Evolutionary conservation across 1,140 invertebrate species (phyloP).

Genomic region (Conus betulinus): DNA sequence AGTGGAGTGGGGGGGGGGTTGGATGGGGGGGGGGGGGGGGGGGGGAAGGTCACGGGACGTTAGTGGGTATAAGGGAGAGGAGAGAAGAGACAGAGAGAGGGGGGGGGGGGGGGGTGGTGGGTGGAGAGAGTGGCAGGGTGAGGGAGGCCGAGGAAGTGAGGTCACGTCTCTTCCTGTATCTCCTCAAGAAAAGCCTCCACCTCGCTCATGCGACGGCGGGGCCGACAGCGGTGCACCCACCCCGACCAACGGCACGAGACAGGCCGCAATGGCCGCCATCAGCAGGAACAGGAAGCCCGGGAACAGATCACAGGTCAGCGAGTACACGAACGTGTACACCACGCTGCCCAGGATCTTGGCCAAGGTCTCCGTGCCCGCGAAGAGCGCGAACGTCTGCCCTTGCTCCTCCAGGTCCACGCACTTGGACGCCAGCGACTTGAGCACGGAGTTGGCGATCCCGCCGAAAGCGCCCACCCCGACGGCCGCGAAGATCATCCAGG

Average conservation of each 20-base stretch:
- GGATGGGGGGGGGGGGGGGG: no score
- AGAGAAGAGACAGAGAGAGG: no score
- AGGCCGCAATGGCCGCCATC: constrained; percentile 58
- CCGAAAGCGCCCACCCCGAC: constrained; percentile 67
- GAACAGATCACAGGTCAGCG: constrained; percentile 64
- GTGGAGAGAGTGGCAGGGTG: no score
- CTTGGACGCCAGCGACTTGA: constrained; percentile 70
- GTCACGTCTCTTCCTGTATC: background rate
- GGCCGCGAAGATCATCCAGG: constrained; percentile 71
- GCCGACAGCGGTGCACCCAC: constrained; percentile 45
- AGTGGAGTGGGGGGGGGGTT: no score
- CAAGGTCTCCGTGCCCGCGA: constrained; percentile 67
- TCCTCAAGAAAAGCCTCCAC: constrained; percentile 23
- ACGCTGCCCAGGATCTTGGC: constrained; percentile 70
- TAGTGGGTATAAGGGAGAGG: no score
- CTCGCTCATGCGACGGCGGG: background rate
- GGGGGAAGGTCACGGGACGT: no score
- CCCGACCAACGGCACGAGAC: constrained; percentile 53
- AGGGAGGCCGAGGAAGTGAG: no score
- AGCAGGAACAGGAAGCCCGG: constrained; percentile 65
- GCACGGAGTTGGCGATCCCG: constrained; percentile 66
- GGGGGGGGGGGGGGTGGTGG: no score
- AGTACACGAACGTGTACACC: constrained; percentile 70
- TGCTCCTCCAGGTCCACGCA: constrained; percentile 63
- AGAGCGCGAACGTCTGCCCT: constrained; percentile 69